Percentiles rank a stretch among this genome's conserved stretches.
phyloP scores from a whole-genome alignment of 2,113 vertebrate genomes.

The Chlorodrepanis virens region DNA sequence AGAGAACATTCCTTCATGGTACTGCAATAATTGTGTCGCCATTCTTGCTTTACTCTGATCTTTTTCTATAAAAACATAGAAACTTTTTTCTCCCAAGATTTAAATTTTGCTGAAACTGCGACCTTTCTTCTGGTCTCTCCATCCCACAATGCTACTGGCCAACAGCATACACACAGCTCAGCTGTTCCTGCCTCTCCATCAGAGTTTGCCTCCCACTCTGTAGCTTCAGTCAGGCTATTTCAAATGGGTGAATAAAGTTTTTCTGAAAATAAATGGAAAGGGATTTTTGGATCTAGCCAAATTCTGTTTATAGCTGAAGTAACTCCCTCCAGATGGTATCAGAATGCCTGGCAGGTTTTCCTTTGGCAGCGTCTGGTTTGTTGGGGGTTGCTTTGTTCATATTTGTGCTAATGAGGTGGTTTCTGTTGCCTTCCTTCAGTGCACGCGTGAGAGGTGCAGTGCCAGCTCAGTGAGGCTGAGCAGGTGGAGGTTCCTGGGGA shows the following conservation, averaged over 20 bases:
- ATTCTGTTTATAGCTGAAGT: not conserved
- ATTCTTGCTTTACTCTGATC: not conserved
- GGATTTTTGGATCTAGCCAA: not conserved
- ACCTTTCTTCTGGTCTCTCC: not conserved
- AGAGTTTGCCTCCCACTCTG: not conserved
- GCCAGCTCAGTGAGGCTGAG: not conserved
- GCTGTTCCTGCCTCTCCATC: not conserved
- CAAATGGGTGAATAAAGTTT: not conserved
- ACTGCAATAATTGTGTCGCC: not conserved
- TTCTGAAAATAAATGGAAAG: not conserved
- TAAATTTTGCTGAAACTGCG: not conserved
- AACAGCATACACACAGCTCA: not conserved
- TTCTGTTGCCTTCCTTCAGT: not conserved
- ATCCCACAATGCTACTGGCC: not conserved
- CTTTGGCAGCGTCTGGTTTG: not conserved
- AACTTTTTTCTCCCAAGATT: not conserved
- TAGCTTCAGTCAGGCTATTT: not conserved
- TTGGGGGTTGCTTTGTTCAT: not conserved
- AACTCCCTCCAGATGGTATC: constrained; percentile 1
- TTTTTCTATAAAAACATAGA: not conserved
- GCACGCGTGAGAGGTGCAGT: accelerated
- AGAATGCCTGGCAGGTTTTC: not conserved
- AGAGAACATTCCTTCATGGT: not conserved
- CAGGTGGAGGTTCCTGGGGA: accelerated
- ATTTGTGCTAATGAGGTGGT: not conserved